Conservation (phyloP, 2,113 vertebrate genomes). For the Mesembrinibis cayennensis region DNA sequence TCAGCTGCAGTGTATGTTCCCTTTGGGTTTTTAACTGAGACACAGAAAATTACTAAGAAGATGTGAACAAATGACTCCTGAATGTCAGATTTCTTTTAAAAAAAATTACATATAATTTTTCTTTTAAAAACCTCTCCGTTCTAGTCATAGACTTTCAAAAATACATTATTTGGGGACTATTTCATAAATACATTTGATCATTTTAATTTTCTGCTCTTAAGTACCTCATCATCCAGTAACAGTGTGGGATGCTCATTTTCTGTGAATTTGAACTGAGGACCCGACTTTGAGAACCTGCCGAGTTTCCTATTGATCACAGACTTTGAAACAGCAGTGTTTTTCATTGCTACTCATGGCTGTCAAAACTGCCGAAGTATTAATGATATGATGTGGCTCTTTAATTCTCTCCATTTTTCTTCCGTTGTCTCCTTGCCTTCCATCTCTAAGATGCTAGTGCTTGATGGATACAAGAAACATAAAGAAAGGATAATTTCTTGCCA, state of each 20-base stretch:
- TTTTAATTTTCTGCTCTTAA: neutral
- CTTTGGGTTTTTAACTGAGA: neutral
- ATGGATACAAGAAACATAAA: constrained; percentile 67
- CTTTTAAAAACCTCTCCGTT: neutral
- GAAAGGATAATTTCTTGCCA: constrained; percentile 73
- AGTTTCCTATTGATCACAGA: neutral
- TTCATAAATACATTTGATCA: neutral
- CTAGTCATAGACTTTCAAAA: neutral
- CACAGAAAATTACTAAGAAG: neutral
- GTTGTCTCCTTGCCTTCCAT: constrained; percentile 56
- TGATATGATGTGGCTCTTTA: constrained; percentile 58
- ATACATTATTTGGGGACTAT: neutral
- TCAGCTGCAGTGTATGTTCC: neutral
- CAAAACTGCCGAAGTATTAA: constrained; percentile 60
- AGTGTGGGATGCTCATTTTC: constrained; percentile 1
- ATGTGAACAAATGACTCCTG: neutral
- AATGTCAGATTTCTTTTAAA: neutral
- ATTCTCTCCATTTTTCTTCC: constrained; percentile 61
- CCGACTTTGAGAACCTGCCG: neutral
- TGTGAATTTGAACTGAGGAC: neutral
- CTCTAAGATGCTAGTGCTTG: constrained; percentile 57
- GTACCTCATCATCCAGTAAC: neutral
- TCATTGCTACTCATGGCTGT: constrained; percentile 28
- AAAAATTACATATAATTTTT: neutral
- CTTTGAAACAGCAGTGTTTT: neutral